Conservation (phyloP, 2,888 invertebrate genomes). For the Pardosa pseudoannulata region DNA sequence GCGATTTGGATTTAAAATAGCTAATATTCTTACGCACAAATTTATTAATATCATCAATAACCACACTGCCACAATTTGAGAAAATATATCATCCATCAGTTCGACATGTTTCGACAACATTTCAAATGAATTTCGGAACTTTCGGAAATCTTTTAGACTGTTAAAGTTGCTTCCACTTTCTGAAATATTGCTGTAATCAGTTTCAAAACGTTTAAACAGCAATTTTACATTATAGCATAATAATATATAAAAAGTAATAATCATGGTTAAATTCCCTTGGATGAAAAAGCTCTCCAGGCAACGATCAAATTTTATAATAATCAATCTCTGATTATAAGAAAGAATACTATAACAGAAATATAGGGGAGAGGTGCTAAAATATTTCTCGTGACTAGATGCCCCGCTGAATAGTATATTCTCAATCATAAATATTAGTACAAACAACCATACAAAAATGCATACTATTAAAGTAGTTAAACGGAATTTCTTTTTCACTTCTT, state of each 20-base stretch:
- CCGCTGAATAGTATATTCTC: not conserved
- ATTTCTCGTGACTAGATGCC: not conserved
- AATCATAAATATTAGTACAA: not conserved
- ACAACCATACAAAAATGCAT: constrained; percentile 13
- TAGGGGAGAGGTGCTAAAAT: constrained; percentile 17
- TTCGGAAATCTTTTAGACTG: not conserved
- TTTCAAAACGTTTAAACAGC: constrained; percentile 28
- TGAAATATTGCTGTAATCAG: not conserved
- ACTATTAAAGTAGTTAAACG: not conserved
- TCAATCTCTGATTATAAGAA: not conserved
- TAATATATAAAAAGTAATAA: constrained; percentile 31
- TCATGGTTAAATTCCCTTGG: constrained; percentile 32
- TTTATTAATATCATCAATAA: constrained; percentile 39
- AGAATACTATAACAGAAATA: not conserved
- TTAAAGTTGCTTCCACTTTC: not conserved
- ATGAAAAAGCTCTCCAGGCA: constrained; percentile 32
- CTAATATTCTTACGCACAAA: constrained; percentile 44
- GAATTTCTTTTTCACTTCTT: not conserved
- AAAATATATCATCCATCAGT: constrained; percentile 31
- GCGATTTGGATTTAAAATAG: constrained; percentile 12
- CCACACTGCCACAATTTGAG: constrained; percentile 37
- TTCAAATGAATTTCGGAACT: constrained; percentile 5
- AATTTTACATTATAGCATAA: constrained; percentile 32
- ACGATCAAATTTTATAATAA: constrained; percentile 11
- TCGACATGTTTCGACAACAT: constrained; percentile 4